Percentiles rank a stretch among this genome's conserved stretches.
These are phyloP conservation scores for Accipiter cooperii DNA, from an alignment of 2,113 vertebrate genomes.

Conservation along the genomic window DNA sequence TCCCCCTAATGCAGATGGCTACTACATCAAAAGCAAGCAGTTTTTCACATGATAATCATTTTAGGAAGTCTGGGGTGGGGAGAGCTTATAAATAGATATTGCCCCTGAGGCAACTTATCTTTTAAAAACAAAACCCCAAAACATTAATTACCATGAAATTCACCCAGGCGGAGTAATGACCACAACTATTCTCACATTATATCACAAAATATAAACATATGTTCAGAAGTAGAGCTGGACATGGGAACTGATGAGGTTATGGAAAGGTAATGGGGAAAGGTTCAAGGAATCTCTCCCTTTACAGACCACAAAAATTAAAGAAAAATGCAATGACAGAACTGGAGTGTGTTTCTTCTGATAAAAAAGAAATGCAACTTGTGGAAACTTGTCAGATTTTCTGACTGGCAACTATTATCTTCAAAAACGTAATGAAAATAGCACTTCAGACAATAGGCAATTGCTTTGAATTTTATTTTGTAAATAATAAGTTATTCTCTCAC, in stretches of 20 bases:
- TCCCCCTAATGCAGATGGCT: background rate
- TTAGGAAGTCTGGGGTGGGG: background rate
- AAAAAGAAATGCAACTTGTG: background rate
- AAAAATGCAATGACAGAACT: conserved; percentile 10
- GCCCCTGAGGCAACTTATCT: background rate
- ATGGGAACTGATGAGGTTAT: background rate
- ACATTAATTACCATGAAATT: background rate
- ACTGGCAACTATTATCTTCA: background rate
- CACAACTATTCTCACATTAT: background rate
- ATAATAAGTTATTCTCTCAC: background rate
- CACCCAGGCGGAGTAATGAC: background rate
- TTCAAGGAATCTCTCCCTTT: conserved; percentile 8
- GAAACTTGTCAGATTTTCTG: background rate
- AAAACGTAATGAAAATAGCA: background rate
- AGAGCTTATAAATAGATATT: background rate
- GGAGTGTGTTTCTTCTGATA: conserved; percentile 7
- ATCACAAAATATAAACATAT: background rate
- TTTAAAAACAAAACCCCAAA: background rate
- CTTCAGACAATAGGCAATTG: background rate
- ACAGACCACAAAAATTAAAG: conserved; percentile 9
- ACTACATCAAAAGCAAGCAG: background rate
- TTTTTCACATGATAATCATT: background rate
- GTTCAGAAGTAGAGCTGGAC: background rate
- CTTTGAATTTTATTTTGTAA: background rate
- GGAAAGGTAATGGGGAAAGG: background rate